Evolutionary conservation across 2,888 invertebrate genomes (phyloP).

Genomic region (Dascillus cervinus): DNA sequence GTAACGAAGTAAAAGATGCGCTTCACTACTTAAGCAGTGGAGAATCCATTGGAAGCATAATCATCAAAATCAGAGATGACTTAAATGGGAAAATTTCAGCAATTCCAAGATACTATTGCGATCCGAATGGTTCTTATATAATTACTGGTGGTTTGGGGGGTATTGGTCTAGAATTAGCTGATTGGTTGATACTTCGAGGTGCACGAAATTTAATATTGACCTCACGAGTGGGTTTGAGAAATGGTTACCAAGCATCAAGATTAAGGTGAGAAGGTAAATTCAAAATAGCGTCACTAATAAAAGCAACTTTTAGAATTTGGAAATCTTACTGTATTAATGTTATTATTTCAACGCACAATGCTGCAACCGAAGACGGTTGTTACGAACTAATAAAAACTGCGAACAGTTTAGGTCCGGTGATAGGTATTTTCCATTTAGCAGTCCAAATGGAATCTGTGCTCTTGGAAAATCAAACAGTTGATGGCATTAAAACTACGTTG

Average conservation of each 20-base stretch:
- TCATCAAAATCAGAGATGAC: conserved; percentile 40
- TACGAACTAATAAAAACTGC: conserved; percentile 59
- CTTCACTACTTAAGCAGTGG: conserved; percentile 59
- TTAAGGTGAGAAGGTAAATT: conserved; percentile 50
- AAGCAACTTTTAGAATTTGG: conserved; percentile 52
- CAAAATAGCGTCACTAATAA: too few species aligned
- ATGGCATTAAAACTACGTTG: conserved; percentile 59
- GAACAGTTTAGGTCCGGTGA: conserved; percentile 57
- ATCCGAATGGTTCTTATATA: conserved; percentile 49
- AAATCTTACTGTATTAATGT: conserved; percentile 60
- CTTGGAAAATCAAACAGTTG: conserved; percentile 67
- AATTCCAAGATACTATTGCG: conserved; percentile 46
- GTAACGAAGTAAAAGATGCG: conserved; percentile 62
- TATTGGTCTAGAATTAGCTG: conserved; percentile 81
- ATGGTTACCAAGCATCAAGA: conserved; percentile 74
- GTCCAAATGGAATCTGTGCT: conserved; percentile 69
- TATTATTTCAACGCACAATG: conserved; percentile 61
- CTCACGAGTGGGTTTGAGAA: conserved; percentile 69
- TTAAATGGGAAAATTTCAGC: too few species aligned
- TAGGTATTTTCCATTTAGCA: conserved; percentile 85
- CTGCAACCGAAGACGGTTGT: conserved; percentile 63
- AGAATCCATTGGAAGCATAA: conserved; percentile 73
- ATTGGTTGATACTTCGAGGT: conserved; percentile 80
- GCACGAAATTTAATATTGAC: conserved; percentile 71
- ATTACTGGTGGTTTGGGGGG: conserved; percentile 82